These are phyloP conservation scores for Entomobrya proxima DNA, from an alignment of 2,888 invertebrate species.

Conservation along the genomic window DNA sequence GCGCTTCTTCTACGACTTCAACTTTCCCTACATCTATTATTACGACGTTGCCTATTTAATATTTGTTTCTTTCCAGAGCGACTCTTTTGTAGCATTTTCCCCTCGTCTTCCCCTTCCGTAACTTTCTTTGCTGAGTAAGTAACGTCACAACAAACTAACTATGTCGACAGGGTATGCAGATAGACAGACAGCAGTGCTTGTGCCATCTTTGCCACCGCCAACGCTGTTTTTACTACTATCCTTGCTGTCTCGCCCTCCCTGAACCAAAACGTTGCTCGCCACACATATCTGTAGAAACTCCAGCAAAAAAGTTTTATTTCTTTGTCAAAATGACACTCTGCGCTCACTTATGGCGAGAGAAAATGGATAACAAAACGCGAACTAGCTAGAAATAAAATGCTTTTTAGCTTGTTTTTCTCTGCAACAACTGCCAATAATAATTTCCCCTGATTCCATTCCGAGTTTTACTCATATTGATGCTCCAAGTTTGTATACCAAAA, in stretches of 20 bases:
- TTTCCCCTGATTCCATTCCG: constrained; percentile 14
- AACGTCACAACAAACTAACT: constrained; percentile 44
- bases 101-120: not conserved
- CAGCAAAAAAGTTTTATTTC: constrained; percentile 15
- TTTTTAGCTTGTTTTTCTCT: constrained; percentile 32
- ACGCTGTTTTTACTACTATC: not conserved
- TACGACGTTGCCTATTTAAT: not conserved
- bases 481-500: not conserved
- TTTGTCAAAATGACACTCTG: constrained; percentile 6
- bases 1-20: constrained; percentile 26
- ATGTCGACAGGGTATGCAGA: constrained; percentile 8
- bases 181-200: constrained; percentile 10
- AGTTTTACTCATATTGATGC: constrained; percentile 18
- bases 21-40: constrained; percentile 17
- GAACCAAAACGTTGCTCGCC: not conserved
- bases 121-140: not conserved
- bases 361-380: constrained; percentile 2
- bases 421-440: constrained; percentile 48
- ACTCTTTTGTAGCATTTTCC: not conserved
- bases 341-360: not conserved
- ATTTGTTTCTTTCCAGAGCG: not conserved
- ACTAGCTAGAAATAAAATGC: constrained; percentile 17
- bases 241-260: not conserved
- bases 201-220: not conserved
- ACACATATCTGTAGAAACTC: not conserved